These are phyloP conservation scores for Germaria angustata DNA, from an alignment of 2,888 invertebrate species.

Conservation along the genomic window DNA sequence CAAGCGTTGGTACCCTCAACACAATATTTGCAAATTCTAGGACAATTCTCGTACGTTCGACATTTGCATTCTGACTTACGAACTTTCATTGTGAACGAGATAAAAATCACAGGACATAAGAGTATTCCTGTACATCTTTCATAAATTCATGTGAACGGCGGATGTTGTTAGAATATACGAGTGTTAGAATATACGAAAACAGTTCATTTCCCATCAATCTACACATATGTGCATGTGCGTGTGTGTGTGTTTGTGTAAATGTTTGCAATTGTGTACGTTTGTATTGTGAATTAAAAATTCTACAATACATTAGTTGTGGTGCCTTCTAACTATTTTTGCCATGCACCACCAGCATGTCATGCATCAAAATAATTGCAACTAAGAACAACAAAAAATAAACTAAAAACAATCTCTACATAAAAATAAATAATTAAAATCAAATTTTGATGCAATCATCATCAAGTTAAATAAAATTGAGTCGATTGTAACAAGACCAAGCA, in stretches of 20 bases:
- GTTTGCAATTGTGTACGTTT: neutral
- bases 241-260: slow-evolving; percentile 3
- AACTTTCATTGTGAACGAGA: slow-evolving; percentile 60
- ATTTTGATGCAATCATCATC: slow-evolving; percentile 63
- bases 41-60: neutral
- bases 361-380: slow-evolving; percentile 63
- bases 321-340: slow-evolving; percentile 26
- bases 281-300: slow-evolving; percentile 44
- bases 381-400: slow-evolving; percentile 41
- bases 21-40: neutral
- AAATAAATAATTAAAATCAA: slow-evolving; percentile 67
- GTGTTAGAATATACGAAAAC: neutral
- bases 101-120: slow-evolving; percentile 56
- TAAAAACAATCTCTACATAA: slow-evolving; percentile 65
- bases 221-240: neutral
- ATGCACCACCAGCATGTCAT: slow-evolving; percentile 45
- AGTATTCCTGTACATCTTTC: slow-evolving; percentile 57
- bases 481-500: slow-evolving; percentile 48
- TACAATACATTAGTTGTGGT: slow-evolving; percentile 39
- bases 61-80: slow-evolving; percentile 49
- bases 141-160: slow-evolving; percentile 51
- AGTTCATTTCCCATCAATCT: neutral
- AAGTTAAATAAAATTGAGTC: slow-evolving; percentile 53
- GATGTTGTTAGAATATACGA: neutral
- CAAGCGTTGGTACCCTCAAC: neutral